Conservation (phyloP, 1,140 invertebrate genomes). For the Neodiprion fabricii region DNA sequence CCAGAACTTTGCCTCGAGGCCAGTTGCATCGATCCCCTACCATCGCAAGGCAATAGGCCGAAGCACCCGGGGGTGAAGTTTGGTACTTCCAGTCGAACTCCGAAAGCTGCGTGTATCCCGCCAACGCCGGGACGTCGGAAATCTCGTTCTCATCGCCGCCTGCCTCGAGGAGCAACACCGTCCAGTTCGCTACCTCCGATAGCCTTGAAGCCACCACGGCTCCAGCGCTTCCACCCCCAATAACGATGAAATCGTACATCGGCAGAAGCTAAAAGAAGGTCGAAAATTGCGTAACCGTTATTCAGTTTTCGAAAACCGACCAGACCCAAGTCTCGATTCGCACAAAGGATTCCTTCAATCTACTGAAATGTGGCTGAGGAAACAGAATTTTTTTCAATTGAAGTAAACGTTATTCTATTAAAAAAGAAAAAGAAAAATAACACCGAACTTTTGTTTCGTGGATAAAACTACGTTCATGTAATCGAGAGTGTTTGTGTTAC, state of each 20-base stretch:
- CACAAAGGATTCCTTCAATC: not conserved
- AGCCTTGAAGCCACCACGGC: constrained; percentile 90
- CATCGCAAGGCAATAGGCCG: constrained; percentile 83
- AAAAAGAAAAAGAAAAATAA: not conserved
- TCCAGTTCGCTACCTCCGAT: constrained; percentile 81
- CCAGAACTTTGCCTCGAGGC: constrained; percentile 87
- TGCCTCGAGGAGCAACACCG: constrained; percentile 82
- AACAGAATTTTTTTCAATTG: constrained; percentile 1
- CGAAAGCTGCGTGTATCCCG: constrained; percentile 78
- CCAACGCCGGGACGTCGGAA: constrained; percentile 78
- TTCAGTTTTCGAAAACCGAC: not conserved
- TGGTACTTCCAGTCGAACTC: constrained; percentile 93
- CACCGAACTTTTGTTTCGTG: not conserved
- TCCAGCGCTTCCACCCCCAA: constrained; percentile 92
- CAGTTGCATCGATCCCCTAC: constrained; percentile 84
- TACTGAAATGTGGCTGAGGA: not conserved
- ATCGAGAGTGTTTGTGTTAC: not conserved
- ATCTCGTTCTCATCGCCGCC: constrained; percentile 84
- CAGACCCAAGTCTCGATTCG: not conserved
- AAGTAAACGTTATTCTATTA: constrained; percentile 12
- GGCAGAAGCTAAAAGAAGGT: constrained; percentile 67
- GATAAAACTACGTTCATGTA: not conserved
- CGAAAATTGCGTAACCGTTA: not conserved
- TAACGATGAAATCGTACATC: constrained; percentile 83
- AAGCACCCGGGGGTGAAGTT: constrained; percentile 79